A percentile compares a stretch with the other conserved stretches of the same genome.
These are phyloP conservation scores for Rotaria sp. DNA, from an alignment of 2,888 invertebrate species.

Conservation along the genomic window DNA sequence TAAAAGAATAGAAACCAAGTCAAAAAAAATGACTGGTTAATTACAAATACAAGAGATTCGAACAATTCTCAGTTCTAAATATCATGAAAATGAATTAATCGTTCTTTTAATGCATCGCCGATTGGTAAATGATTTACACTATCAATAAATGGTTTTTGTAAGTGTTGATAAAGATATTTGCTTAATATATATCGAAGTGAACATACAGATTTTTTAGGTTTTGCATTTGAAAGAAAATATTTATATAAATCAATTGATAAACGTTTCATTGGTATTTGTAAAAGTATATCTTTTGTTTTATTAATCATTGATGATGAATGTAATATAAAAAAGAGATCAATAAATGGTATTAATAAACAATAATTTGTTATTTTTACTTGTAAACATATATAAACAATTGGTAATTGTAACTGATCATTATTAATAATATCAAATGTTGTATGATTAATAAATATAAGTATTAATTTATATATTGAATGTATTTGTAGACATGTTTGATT, in stretches of 20 bases:
- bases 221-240: neutral
- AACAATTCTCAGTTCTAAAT: neutral
- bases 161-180: neutral
- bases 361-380: neutral
- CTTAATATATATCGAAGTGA: constrained; percentile 2
- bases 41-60: too few species aligned
- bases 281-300: neutral
- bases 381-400: constrained; percentile 4
- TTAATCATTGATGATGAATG: neutral
- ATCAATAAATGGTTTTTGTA: neutral
- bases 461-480: neutral
- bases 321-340: neutral
- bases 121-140: neutral
- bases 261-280: neutral
- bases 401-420: neutral
- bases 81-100: neutral
- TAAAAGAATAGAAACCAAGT: neutral
- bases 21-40: neutral
- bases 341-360: neutral
- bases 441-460: neutral
- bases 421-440: neutral
- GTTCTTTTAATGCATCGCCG: neutral
- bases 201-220: neutral
- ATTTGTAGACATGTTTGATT: constrained; percentile 14
- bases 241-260: neutral